Evolutionary conservation across 2,797 vertebrate genomes (phyloP), one percentile per base, ranked within the genome.

Genomic region (Phataginus tetradactyla): DNA sequence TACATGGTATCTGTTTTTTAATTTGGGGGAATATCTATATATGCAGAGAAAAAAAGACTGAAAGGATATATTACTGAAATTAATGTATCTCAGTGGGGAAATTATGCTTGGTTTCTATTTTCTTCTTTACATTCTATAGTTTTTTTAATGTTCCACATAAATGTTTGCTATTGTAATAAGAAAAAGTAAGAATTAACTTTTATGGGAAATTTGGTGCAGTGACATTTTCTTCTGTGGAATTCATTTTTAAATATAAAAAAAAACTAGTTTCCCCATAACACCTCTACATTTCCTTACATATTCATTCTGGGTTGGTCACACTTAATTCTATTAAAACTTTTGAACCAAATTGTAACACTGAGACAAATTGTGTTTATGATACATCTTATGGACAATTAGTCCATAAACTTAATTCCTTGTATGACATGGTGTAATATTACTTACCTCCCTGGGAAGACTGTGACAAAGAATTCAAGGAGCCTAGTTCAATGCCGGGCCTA

Each of bases 291-390:
- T 93, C 27, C 45, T 86, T 86, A 81, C 72, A 86, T 71, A 77
- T 20, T 71, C 51, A 63, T 34, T 81, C 66, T 78, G 51, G 39
- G 55, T 87, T 59, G 59, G 10, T n/a, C 68, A 78, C n/a, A 45
- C 27, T 93, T 57, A 57, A 51, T 53, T 94, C 87, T 51, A 69
- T 68, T 91, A 59, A 77, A 81, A 93, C 32, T 49, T 81, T 86
- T 59, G 21, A 97, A 37, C 32, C 34, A n/a, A 18, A 72, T 88
- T 64, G 18, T 87, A 66, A 79, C 69, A 55, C 34, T 90, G 53
- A 42, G 53, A 34, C 29, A 85, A 53, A 71, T 69, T 34, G 7
- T 34, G 29, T 59, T 69, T 55, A 27, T 49, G 55, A 77, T 6
- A 51, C 55, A 57, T 10, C 49, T 3, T 12, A 25, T 18, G 32